Conservation (phyloP, 2,113 vertebrate species). For the Dolichallabes microphthalmus region DNA sequence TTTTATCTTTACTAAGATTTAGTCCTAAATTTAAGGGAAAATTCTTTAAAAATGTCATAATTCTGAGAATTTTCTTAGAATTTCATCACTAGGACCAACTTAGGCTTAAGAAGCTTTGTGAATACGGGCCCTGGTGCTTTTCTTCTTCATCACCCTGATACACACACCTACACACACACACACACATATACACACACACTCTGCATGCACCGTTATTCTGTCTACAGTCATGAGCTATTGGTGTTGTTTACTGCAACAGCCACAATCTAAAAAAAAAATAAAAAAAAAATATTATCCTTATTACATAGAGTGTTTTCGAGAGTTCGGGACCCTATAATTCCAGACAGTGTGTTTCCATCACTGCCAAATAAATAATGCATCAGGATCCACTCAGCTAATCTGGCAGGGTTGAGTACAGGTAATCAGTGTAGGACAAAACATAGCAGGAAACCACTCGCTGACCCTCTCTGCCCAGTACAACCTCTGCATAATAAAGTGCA, state of each 20-base stretch:
- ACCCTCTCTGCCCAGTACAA: constrained; percentile 45
- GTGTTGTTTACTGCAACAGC: constrained; percentile 36
- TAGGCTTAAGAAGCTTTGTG: too few species aligned
- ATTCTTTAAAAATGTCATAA: too few species aligned
- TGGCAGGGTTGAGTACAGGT: constrained; percentile 47
- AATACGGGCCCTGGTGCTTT: too few species aligned
- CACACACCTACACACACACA: neutral
- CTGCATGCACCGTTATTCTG: neutral
- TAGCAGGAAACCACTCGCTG: constrained; percentile 48
- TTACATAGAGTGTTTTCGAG: constrained; percentile 43
- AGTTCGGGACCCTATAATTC: constrained; percentile 45
- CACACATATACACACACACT: neutral
- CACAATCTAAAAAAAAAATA: constrained; percentile 17
- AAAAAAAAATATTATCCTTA: constrained; percentile 45
- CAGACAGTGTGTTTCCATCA: constrained; percentile 50
- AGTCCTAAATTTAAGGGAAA: too few species aligned
- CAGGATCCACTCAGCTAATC: constrained; percentile 43
- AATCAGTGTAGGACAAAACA: constrained; percentile 58
- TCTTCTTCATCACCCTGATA: neutral
- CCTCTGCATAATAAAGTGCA: constrained; percentile 41
- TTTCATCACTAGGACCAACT: too few species aligned
- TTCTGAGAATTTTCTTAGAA: too few species aligned
- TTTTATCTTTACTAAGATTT: too few species aligned
- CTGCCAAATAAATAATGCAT: constrained; percentile 61
- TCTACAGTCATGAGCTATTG: neutral